phyloP scores from a whole-genome alignment of 2,113 vertebrate genomes.

The Arizona elegans region DNA sequence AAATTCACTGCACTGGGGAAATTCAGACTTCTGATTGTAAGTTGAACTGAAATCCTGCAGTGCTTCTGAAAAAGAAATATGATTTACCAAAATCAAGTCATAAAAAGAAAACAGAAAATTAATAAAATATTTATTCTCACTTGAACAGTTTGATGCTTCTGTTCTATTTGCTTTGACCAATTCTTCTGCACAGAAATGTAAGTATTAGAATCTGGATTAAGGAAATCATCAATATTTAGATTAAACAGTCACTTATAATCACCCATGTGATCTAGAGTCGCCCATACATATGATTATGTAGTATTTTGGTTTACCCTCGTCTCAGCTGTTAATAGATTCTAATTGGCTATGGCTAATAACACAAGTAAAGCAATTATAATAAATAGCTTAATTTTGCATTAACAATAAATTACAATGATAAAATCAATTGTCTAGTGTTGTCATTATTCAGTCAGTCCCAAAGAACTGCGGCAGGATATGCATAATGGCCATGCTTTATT shows the following conservation, averaged over 20 bases:
- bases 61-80: background rate
- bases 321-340: background rate
- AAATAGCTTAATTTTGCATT: background rate
- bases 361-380: background rate
- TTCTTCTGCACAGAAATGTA: background rate
- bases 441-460: background rate
- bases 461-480: background rate
- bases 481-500: background rate
- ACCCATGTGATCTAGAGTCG: background rate
- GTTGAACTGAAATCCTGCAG: background rate
- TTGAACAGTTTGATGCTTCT: background rate
- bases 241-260: background rate
- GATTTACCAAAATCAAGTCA: background rate
- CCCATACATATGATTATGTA: rapidly evolving
- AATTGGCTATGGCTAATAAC: background rate
- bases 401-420: background rate
- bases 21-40: background rate
- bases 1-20: background rate
- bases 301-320: background rate
- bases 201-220: background rate
- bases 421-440: background rate
- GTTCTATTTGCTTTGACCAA: background rate
- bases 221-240: background rate
- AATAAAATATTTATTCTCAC: background rate
- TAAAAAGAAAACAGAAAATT: background rate